Conservation (phyloP, 2,888 invertebrate genomes). For the Sacculina carcini region DNA sequence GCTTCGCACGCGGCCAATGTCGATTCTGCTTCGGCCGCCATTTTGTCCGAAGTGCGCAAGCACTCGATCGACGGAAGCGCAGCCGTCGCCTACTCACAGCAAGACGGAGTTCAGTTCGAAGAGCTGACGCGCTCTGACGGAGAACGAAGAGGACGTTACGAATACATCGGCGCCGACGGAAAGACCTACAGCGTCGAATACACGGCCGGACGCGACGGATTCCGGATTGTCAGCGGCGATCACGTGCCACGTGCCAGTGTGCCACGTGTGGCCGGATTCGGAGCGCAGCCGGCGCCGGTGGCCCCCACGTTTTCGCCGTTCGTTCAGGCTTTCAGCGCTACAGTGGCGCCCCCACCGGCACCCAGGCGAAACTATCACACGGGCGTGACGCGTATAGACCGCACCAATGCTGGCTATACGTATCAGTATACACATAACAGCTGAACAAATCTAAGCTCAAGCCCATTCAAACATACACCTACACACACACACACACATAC, state of each 20-base stretch:
- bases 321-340: neutral
- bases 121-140: neutral
- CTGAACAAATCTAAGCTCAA: no score
- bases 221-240: neutral
- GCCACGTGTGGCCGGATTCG: neutral
- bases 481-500: no score
- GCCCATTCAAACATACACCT: no score
- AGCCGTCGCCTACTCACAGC: neutral
- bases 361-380: conserved; percentile 2
- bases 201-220: neutral
- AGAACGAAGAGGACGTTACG: neutral
- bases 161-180: neutral
- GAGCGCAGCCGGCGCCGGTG: neutral
- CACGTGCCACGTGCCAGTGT: no score
- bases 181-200: neutral
- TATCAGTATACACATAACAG: neutral
- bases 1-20: no score
- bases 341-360: no score
- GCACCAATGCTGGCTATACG: neutral
- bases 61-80: neutral
- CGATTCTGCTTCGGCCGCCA: neutral
- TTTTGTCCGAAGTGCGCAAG: neutral
- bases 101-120: neutral
- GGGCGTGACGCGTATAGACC: neutral
- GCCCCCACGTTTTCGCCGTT: neutral